phyloP scores from a whole-genome alignment of 2,888 invertebrate species.

The Chrysotoxum bicinctum region DNA sequence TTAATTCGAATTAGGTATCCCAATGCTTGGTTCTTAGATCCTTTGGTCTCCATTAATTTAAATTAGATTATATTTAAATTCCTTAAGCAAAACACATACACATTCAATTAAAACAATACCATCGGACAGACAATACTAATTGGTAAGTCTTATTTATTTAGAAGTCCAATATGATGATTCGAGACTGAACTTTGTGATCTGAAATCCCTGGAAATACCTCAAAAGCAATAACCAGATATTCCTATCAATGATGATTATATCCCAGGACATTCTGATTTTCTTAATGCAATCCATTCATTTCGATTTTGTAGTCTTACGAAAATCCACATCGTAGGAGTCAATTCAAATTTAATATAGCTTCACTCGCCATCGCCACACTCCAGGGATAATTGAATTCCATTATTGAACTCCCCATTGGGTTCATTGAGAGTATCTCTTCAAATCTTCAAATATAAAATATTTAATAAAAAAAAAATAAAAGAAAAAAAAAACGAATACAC shows the following conservation, averaged over 20 bases:
- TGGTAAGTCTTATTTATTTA: neutral
- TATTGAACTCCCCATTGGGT: conserved; percentile 46
- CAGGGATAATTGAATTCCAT: conserved; percentile 63
- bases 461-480: conserved; percentile 26
- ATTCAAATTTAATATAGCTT: conserved; percentile 58
- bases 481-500: conserved; percentile 1
- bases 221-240: conserved; percentile 29
- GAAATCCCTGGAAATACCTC: conserved; percentile 18
- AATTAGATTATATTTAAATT: too few species aligned
- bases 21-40: too few species aligned
- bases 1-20: too few species aligned
- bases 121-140: neutral
- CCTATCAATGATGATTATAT: conserved; percentile 20
- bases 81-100: too few species aligned
- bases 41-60: too few species aligned
- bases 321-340: conserved; percentile 29
- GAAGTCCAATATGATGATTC: neutral
- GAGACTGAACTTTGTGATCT: neutral
- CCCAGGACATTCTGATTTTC: conserved; percentile 20
- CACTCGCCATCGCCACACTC: conserved; percentile 4
- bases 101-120: neutral
- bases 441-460: conserved; percentile 45
- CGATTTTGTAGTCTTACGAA: conserved; percentile 4
- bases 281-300: conserved; percentile 31
- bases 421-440: conserved; percentile 24